These are phyloP conservation scores for Chironomus striatipennis DNA, from an alignment of 1,140 invertebrate genomes.

Conservation along the genomic window DNA sequence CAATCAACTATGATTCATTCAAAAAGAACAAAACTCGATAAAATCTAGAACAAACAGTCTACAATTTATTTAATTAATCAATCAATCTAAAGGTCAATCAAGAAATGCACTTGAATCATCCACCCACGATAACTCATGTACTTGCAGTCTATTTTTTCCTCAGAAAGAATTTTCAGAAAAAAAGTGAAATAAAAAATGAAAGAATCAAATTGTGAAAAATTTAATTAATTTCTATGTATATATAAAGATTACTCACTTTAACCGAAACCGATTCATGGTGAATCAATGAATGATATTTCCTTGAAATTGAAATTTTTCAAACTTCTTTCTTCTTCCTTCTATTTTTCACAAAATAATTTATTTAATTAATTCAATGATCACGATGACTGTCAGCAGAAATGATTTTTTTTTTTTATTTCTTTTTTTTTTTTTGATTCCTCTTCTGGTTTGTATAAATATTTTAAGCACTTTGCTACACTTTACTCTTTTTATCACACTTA, in stretches of 20 bases:
- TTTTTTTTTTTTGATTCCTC: too few species aligned
- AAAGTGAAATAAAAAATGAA: background rate
- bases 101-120: too few species aligned
- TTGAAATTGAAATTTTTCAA: constrained; percentile 2
- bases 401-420: background rate
- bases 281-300: background rate
- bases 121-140: too few species aligned
- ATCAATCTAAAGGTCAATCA: too few species aligned
- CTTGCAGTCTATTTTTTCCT: too few species aligned
- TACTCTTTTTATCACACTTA: too few species aligned
- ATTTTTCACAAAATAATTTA: background rate
- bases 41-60: too few species aligned
- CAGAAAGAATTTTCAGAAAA: background rate
- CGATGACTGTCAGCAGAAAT: background rate
- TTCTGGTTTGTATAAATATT: background rate
- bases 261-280: background rate
- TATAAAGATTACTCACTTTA: background rate
- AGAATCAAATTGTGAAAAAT: constrained; percentile 10
- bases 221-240: constrained; percentile 1
- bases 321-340: background rate
- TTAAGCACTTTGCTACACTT: background rate
- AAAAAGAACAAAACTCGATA: too few species aligned
- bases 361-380: constrained; percentile 12
- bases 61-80: too few species aligned
- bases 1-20: too few species aligned